A percentile compares a stretch with the other conserved stretches of the same genome.
These are phyloP conservation scores for Brachyalestes nurse DNA, from an alignment of 2,797 vertebrate species.

Conservation along the genomic window DNA sequence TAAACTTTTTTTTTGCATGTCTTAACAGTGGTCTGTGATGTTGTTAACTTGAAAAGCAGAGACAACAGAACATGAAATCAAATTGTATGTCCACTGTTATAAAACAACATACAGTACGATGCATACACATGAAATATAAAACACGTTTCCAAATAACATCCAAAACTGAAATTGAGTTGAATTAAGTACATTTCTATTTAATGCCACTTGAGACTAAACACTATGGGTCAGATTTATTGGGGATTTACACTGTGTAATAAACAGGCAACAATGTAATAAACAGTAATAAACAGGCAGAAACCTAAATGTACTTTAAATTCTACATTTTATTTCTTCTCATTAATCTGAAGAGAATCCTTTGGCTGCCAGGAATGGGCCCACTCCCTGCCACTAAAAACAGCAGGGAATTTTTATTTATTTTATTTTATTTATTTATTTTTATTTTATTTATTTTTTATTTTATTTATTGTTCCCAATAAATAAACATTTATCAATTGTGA, in stretches of 20 bases:
- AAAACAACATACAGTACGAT: too few relatives aligned
- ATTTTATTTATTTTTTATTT: neutral
- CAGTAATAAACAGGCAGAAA: slow-evolving; percentile 5
- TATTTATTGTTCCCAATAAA: slow-evolving; percentile 12
- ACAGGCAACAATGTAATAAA: slow-evolving; percentile 26
- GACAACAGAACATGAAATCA: too few relatives aligned
- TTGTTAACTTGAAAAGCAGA: too few relatives aligned
- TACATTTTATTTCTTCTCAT: slow-evolving; percentile 24
- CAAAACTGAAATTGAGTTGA: slow-evolving; percentile 5
- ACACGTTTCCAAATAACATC: slow-evolving; percentile 6
- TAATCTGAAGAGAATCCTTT: slow-evolving; percentile 17
- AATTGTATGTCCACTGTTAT: too few relatives aligned
- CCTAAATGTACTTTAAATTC: neutral
- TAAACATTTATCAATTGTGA: slow-evolving; percentile 9
- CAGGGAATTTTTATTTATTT: neutral
- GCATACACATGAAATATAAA: too few relatives aligned
- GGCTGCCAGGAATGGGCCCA: slow-evolving; percentile 12
- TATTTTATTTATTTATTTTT: too few relatives aligned
- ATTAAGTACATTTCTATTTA: slow-evolving; percentile 12
- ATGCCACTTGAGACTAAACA: neutral
- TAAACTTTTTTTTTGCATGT: too few relatives aligned
- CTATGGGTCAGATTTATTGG: neutral
- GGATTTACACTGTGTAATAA: neutral
- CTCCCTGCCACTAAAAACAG: slow-evolving; percentile 25
- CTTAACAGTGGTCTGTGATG: too few relatives aligned